Base-by-base conservation (phyloP, 2,113 vertebrate genomes). In the Accipiter virgatus region DNA sequence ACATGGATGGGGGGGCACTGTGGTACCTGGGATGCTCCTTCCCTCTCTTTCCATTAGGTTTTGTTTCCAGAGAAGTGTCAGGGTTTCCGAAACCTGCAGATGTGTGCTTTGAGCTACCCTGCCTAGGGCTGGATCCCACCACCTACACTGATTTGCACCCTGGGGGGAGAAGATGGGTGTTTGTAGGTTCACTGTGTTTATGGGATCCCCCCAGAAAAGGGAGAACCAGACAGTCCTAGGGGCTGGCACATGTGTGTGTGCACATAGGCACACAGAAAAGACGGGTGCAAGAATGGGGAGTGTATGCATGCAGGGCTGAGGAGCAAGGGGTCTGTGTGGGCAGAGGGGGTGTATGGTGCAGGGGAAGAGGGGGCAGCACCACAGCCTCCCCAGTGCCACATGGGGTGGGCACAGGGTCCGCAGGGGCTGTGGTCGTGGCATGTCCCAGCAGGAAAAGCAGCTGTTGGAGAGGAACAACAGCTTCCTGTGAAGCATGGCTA, bases 361-460 rank as follows among this genome's bases (percentile, higher is more conserved):
- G 56, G n/a, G 48, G 36, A 45, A 7, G 12, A 70, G 47, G 31
- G 10, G 14, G 13, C 55, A 85, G 50, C 32, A 42, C 89, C 1
- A 0, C 29, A 71, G 32, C 66, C 38, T 34, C 36, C 62, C 19
- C 58, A 38, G 0, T 42, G 26, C 21, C 9, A 5, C 0, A 0
- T 16, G 27, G 12, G 27, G 13, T 47, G 34, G 56, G 45, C 50
- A 74, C 1, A 2, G 45, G 34, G n/a, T 38, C 53, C 0, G 0
- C 32, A 45, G 65, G 40, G n/a, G 50, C 19, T 70, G 36, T 36
- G 56, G n/a, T n/a, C 7, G 0, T 13, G 38, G 11, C 48, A 52
- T 0, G 2, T 56, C 58, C 58, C 67, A 45, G 36, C 1, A 2
- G 20, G 45, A 66, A 66, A 61, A 87, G 22, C 34, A 38, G 23